These are phyloP conservation scores for Picus viridis DNA, from an alignment of 2,797 vertebrate species.

Conservation along the genomic window DNA sequence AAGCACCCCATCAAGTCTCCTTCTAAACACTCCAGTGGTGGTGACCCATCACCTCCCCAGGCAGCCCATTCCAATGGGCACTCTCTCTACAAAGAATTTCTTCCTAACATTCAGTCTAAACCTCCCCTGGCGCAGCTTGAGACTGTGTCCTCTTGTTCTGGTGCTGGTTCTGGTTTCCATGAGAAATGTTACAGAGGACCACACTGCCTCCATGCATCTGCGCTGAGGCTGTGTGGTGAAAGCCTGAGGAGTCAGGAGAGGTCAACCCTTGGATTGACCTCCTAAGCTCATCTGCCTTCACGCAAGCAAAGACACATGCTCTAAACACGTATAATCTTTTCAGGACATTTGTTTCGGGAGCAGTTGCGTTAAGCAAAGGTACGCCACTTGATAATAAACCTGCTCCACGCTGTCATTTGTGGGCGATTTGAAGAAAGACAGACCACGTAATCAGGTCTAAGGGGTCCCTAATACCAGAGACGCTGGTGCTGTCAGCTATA, in stretches of 20 bases:
- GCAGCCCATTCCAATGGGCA: too few relatives aligned
- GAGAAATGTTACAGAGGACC: fast-evolving
- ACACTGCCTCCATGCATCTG: fast-evolving
- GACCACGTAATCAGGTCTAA: slow-evolving; percentile 79
- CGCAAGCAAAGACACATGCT: slow-evolving; percentile 1
- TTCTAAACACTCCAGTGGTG: too few relatives aligned
- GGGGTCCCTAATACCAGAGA: slow-evolving; percentile 79
- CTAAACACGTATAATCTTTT: slow-evolving; percentile 68
- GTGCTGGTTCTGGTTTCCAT: background rate
- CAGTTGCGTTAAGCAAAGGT: slow-evolving; percentile 71
- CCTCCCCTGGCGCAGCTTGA: too few relatives aligned
- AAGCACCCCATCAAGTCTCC: too few relatives aligned
- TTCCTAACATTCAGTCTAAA: too few relatives aligned
- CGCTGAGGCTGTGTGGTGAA: background rate
- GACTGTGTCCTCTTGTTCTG: too few relatives aligned
- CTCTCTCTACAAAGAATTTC: too few relatives aligned
- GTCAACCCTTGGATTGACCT: slow-evolving; percentile 38
- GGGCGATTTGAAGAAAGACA: slow-evolving; percentile 79
- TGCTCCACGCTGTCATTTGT: slow-evolving; percentile 74
- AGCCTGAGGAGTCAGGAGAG: slow-evolving; percentile 14
- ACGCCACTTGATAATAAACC: slow-evolving; percentile 75
- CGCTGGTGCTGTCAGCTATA: slow-evolving; percentile 79
- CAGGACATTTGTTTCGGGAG: slow-evolving; percentile 73
- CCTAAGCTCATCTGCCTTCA: slow-evolving; percentile 68
- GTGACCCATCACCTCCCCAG: too few relatives aligned